These are phyloP conservation scores for Macrocentrus cingulum DNA, from an alignment of 1,140 invertebrate species.

Conservation along the genomic window DNA sequence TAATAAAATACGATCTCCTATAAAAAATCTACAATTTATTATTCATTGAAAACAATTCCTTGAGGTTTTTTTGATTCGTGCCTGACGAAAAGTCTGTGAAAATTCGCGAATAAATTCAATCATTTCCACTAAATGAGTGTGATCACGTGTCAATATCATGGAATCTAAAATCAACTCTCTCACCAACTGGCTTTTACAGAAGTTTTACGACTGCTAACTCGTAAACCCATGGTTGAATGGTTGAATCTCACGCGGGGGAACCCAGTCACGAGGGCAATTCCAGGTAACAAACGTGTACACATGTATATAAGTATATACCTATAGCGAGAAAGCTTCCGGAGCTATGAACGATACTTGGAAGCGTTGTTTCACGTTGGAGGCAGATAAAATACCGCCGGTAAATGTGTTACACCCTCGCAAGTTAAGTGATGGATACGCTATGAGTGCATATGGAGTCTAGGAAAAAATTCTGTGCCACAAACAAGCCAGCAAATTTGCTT, in stretches of 20 bases:
- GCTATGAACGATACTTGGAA: not conserved
- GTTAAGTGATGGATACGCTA: no score
- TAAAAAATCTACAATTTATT: no score
- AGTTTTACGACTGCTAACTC: not conserved
- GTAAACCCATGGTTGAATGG: constrained; percentile 4
- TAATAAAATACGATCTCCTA: no score
- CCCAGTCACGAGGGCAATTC: not conserved
- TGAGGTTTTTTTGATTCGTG: no score
- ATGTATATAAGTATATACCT: not conserved
- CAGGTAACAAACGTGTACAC: constrained; percentile 1
- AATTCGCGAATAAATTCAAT: no score
- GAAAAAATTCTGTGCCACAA: no score
- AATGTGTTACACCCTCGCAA: constrained; percentile 2
- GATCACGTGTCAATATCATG: not conserved
- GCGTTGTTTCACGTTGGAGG: not conserved
- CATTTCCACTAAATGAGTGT: no score
- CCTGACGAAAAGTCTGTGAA: no score
- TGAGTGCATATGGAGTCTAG: no score
- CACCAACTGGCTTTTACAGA: not conserved
- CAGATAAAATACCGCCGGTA: constrained; percentile 4
- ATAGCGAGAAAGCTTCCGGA: not conserved
- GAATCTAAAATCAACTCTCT: constrained; percentile 1
- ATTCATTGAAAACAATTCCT: no score
- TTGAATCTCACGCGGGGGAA: constrained; percentile 5
- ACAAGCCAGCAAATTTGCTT: no score